A percentile compares a stretch with the other conserved stretches of the same genome.
Conservation (phyloP, 2,113 vertebrate genomes). For the Phainopepla nitens region DNA sequence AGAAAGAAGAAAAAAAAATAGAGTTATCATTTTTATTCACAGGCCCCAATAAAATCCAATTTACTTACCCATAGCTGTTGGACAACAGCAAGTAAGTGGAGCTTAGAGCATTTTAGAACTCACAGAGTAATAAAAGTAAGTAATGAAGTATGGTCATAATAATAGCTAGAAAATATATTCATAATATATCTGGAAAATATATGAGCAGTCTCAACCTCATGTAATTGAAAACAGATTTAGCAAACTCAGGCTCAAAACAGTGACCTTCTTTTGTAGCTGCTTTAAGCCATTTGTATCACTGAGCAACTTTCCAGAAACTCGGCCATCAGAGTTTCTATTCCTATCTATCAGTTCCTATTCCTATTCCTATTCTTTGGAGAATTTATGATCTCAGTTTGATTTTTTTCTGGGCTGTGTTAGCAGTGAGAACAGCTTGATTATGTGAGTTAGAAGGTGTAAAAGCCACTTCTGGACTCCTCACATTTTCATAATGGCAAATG, state of each 20-base stretch:
- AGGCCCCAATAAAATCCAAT: not conserved
- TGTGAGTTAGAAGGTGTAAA: not conserved
- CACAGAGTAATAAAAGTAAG: not conserved
- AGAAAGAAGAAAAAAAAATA: not conserved
- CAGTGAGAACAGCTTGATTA: not conserved
- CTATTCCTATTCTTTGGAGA: not conserved
- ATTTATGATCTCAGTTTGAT: not conserved
- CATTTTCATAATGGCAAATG: not conserved
- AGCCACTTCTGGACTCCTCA: not conserved
- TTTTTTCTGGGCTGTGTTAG: not conserved
- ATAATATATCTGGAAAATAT: slow-evolving; percentile 4
- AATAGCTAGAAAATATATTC: not conserved
- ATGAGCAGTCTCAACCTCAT: not conserved
- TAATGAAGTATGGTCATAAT: slow-evolving; percentile 3
- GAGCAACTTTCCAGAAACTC: not conserved
- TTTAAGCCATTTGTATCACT: not conserved
- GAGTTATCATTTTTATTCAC: not conserved
- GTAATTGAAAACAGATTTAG: slow-evolving; percentile 2
- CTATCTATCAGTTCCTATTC: too few relatives aligned
- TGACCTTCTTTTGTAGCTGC: not conserved
- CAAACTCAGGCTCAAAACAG: not conserved
- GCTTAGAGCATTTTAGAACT: not conserved
- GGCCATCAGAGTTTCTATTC: not conserved
- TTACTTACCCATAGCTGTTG: not conserved
- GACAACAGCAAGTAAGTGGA: fast-evolving